These are phyloP conservation scores for Xestia c-nigrum DNA, from an alignment of 2,888 invertebrate genomes.

Conservation along the genomic window DNA sequence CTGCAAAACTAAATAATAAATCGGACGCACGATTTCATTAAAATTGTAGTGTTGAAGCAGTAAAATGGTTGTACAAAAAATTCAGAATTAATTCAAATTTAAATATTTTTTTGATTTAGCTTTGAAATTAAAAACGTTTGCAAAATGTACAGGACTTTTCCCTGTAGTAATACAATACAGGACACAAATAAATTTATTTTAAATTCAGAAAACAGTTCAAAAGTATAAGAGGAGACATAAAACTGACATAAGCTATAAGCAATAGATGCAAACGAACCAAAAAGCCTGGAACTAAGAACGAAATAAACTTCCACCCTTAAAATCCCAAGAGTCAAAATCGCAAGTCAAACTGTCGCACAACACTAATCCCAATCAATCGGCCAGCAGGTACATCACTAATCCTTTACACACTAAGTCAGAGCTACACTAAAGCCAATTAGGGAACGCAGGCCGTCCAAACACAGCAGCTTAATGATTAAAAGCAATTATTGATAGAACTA, in stretches of 20 bases:
- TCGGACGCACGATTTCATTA: too few relatives aligned
- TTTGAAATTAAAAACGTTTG: background rate
- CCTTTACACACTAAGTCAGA: conserved; percentile 65
- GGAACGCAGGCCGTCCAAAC: conserved; percentile 69
- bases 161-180: background rate
- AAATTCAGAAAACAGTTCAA: background rate
- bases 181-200: background rate
- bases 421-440: conserved; percentile 68
- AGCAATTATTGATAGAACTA: conserved; percentile 75
- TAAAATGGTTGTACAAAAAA: background rate
- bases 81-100: background rate
- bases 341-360: conserved; percentile 17
- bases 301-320: background rate
- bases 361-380: conserved; percentile 56
- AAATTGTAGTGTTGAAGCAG: background rate
- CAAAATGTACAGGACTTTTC: background rate
- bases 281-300: background rate
- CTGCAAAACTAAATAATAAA: background rate
- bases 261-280: background rate
- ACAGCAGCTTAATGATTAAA: conserved; percentile 74
- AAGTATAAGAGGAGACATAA: background rate
- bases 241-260: background rate
- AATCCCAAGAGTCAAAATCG: conserved; percentile 15
- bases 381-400: conserved; percentile 59
- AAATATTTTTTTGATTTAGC: background rate